Percentiles rank a stretch among this genome's conserved stretches.
Conservation (phyloP, 2,888 invertebrate species). For the Acrocyrtus sp. region DNA sequence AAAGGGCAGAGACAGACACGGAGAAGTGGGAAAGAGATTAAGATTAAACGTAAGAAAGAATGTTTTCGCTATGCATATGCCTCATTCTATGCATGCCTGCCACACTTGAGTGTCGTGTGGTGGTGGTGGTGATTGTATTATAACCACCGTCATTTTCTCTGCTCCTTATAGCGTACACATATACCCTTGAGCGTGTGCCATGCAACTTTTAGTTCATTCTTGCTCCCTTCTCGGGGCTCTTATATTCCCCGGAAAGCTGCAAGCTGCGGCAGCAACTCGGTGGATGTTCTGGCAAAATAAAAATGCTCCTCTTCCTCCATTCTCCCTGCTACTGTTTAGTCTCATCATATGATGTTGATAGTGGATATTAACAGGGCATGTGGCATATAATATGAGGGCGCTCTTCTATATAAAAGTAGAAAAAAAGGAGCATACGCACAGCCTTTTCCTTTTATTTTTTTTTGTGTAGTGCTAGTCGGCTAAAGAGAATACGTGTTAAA, state of each 20-base stretch:
- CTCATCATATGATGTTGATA: conserved; percentile 5
- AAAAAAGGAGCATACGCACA: no score
- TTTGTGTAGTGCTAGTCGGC: no score
- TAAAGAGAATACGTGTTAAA: no score
- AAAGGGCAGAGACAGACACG: background rate
- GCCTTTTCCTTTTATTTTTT: background rate
- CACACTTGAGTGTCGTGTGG: conserved; percentile 19
- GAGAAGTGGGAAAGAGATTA: conserved; percentile 38
- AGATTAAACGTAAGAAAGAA: conserved; percentile 36
- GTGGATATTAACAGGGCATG: no score
- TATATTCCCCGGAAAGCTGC: conserved; percentile 35
- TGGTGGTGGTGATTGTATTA: conserved; percentile 18
- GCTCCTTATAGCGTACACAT: no score
- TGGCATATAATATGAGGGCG: no score
- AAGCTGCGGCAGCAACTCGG: conserved; percentile 24
- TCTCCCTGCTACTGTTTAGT: background rate
- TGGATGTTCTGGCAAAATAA: conserved; percentile 7
- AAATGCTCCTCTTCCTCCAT: background rate
- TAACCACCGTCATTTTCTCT: conserved; percentile 34
- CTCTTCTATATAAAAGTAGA: conserved; percentile 13
- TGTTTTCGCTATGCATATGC: conserved; percentile 5
- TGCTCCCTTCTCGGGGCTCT: conserved; percentile 40
- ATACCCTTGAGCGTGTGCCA: conserved; percentile 44
- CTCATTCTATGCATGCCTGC: conserved; percentile 4
- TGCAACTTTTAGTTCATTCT: conserved; percentile 41